phyloP scores from a whole-genome alignment of 2,113 vertebrate species.

The Nyctereutes procyonoides region DNA sequence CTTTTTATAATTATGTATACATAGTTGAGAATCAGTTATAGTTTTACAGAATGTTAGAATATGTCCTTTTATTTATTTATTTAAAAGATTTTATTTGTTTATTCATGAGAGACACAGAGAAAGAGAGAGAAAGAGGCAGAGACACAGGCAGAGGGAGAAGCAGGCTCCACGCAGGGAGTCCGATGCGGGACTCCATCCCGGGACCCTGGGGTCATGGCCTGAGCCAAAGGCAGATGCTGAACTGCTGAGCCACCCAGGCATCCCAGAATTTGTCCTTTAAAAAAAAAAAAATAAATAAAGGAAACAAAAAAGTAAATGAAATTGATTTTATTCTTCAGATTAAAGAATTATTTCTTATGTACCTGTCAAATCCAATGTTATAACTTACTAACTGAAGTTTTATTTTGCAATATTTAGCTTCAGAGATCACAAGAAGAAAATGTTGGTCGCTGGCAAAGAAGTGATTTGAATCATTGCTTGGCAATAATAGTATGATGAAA shows the following conservation, averaged over 20 bases:
- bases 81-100: too few relatives aligned
- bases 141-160: too few relatives aligned
- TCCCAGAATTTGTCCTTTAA: slow-evolving; percentile 39
- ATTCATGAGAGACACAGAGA: too few relatives aligned
- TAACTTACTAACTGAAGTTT: slow-evolving; percentile 55
- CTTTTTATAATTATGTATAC: slow-evolving; percentile 25
- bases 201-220: too few relatives aligned
- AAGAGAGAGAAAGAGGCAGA: too few relatives aligned
- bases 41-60: slow-evolving; percentile 43
- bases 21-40: slow-evolving; percentile 38
- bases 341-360: slow-evolving; percentile 56
- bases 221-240: too few relatives aligned
- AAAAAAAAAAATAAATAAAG: not conserved
- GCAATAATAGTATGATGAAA: slow-evolving; percentile 58
- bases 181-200: too few relatives aligned
- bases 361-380: not conserved
- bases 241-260: too few relatives aligned
- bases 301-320: slow-evolving; percentile 37
- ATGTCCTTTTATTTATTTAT: not conserved
- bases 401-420: slow-evolving; percentile 54
- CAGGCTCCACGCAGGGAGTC: too few relatives aligned
- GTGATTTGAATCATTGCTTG: slow-evolving; percentile 47
- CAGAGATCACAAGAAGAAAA: slow-evolving; percentile 22
- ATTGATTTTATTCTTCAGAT: slow-evolving; percentile 45
- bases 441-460: slow-evolving; percentile 46